These are phyloP conservation scores for Yponomeuta evonymella DNA, from an alignment of 2,888 invertebrate species.

Conservation along the genomic window DNA sequence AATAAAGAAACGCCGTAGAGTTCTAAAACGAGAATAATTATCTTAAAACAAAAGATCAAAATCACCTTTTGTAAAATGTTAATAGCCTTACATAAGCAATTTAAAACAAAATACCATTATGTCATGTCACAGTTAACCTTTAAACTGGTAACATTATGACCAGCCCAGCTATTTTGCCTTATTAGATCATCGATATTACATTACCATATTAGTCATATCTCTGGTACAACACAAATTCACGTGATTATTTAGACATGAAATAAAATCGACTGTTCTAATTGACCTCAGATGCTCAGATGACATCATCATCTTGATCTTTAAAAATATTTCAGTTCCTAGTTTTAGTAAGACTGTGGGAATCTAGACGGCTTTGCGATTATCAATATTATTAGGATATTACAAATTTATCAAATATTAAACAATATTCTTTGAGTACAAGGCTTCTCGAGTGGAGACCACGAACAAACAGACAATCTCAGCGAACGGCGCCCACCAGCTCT, in stretches of 20 bases:
- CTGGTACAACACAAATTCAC: not conserved
- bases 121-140: not conserved
- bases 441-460: too few relatives aligned
- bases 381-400: too few relatives aligned
- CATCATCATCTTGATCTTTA: slow-evolving; percentile 4
- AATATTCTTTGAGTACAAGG: too few relatives aligned
- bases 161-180: not conserved
- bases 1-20: too few relatives aligned
- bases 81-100: not conserved
- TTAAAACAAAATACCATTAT: not conserved
- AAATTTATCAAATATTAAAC: too few relatives aligned
- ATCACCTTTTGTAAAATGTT: not conserved
- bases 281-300: slow-evolving; percentile 1
- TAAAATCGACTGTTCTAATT: slow-evolving; percentile 5
- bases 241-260: slow-evolving; percentile 10
- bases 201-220: slow-evolving; percentile 20
- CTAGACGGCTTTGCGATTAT: not conserved
- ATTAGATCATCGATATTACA: slow-evolving; percentile 19
- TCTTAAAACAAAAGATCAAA: not conserved
- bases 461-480: too few relatives aligned
- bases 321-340: not conserved
- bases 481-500: too few relatives aligned
- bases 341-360: not conserved
- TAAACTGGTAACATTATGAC: not conserved
- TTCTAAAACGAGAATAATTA: not conserved